These are phyloP conservation scores for Sibirionetta formosa DNA, from an alignment of 2,797 vertebrate species.

Conservation along the genomic window DNA sequence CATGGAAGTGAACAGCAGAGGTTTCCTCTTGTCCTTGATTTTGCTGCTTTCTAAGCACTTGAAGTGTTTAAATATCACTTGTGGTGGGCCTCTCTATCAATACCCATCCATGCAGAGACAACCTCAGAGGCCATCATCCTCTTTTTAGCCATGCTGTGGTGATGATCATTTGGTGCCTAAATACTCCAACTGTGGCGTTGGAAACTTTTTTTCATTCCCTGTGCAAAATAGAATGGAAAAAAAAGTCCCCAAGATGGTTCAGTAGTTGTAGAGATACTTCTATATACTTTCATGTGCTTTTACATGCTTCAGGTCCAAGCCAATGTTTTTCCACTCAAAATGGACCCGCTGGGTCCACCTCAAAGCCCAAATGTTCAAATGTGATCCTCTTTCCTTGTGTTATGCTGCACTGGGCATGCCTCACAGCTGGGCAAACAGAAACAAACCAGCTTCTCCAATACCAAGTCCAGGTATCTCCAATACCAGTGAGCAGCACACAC, in stretches of 20 bases:
- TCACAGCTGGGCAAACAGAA: background rate
- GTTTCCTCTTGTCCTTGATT: background rate
- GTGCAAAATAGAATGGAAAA: background rate
- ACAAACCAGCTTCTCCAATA: background rate
- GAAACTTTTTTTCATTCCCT: background rate
- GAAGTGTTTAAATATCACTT: background rate
- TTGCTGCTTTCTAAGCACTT: background rate
- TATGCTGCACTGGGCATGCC: background rate
- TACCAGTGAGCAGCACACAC: too few relatives aligned
- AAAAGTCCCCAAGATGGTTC: background rate
- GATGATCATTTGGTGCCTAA: background rate
- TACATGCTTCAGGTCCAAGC: background rate
- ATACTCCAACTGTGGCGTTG: background rate
- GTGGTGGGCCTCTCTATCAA: rapidly evolving
- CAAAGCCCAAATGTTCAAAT: background rate
- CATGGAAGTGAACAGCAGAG: background rate
- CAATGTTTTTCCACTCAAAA: background rate
- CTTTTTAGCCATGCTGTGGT: background rate
- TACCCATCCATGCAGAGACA: background rate
- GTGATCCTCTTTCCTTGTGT: background rate
- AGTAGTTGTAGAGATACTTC: background rate
- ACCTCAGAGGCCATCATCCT: background rate
- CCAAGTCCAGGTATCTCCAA: background rate
- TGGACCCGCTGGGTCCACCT: rapidly evolving
- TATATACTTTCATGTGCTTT: background rate